Evolutionary conservation across 2,888 invertebrate genomes (phyloP).

Genomic region (Timema cristinae): DNA sequence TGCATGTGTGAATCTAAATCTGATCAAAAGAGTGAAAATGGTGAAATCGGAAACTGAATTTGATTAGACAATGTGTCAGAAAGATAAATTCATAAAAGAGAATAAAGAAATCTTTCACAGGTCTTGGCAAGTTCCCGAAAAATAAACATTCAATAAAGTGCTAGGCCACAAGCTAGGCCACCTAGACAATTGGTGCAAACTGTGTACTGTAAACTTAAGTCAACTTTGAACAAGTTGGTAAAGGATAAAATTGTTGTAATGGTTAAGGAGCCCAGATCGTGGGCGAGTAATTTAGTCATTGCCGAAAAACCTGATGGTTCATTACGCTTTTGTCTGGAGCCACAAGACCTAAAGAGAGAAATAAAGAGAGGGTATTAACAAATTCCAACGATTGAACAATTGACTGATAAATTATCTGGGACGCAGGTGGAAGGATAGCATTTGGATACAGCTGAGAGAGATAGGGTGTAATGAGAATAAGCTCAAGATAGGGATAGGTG

Average conservation of each 20-base stretch:
- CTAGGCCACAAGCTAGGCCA: not conserved
- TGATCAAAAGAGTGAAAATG: not conserved
- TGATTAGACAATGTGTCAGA: not conserved
- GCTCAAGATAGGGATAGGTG: not conserved
- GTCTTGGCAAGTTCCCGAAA: not conserved
- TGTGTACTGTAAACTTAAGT: not conserved
- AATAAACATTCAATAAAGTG: not conserved
- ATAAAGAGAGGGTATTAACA: conserved; percentile 32
- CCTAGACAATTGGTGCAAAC: not conserved
- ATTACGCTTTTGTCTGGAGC: conserved; percentile 37
- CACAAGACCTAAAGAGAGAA: conserved; percentile 34
- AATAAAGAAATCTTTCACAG: not conserved
- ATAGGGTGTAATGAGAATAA: no score
- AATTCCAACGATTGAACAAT: conserved; percentile 34
- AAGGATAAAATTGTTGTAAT: not conserved
- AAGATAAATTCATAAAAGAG: not conserved
- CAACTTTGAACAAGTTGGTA: not conserved
- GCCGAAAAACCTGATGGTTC: conserved; percentile 36
- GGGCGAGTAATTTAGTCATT: conserved; percentile 35
- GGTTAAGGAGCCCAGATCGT: conserved; percentile 25
- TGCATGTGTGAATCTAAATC: not conserved
- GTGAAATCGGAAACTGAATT: not conserved
- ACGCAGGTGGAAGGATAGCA: not conserved
- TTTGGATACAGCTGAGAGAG: no score
- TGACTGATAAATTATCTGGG: not conserved